Evolutionary conservation across 2,888 invertebrate species (phyloP).

Genomic region (Epistrophe eligans): DNA sequence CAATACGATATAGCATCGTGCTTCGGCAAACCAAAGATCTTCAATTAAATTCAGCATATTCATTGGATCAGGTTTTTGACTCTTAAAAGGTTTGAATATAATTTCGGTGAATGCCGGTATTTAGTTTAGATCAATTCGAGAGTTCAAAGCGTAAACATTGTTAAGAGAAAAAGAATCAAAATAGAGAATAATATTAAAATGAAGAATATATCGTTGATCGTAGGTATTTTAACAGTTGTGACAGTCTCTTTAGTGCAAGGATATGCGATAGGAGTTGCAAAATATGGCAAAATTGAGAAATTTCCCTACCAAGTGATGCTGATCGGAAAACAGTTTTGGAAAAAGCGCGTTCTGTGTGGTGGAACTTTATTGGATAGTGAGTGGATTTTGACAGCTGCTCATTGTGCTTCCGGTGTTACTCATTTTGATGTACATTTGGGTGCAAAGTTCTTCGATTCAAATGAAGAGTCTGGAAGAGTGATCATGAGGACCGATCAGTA

Average conservation of each 20-base stretch:
- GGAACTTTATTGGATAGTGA: constrained; percentile 82
- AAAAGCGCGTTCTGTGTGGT: constrained; percentile 82
- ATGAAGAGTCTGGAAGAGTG: constrained; percentile 79
- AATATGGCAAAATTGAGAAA: constrained; percentile 81
- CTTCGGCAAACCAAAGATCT: constrained; percentile 11
- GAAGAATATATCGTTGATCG: constrained; percentile 36
- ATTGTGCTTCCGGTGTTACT: constrained; percentile 82
- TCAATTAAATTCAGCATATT: constrained; percentile 18
- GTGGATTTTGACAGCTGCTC: constrained; percentile 83
- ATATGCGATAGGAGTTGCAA: constrained; percentile 81
- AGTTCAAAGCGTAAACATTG: constrained; percentile 77
- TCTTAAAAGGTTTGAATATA: constrained; percentile 78
- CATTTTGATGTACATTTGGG: constrained; percentile 83
- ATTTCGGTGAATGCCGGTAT: constrained; percentile 81
- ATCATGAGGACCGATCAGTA: constrained; percentile 80
- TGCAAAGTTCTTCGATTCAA: constrained; percentile 80
- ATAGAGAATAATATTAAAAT: constrained; percentile 12
- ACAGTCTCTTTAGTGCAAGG: constrained; percentile 52
- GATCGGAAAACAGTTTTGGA: constrained; percentile 82
- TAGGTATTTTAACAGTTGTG: constrained; percentile 34
- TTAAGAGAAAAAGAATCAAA: constrained; percentile 22
- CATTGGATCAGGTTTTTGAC: constrained; percentile 55
- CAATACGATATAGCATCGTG: background rate
- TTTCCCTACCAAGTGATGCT: constrained; percentile 83
- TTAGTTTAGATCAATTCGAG: constrained; percentile 82